Conservation (phyloP, 37 sponge, comb jelly and placozoan genomes). For the Corticium candelabrum region DNA sequence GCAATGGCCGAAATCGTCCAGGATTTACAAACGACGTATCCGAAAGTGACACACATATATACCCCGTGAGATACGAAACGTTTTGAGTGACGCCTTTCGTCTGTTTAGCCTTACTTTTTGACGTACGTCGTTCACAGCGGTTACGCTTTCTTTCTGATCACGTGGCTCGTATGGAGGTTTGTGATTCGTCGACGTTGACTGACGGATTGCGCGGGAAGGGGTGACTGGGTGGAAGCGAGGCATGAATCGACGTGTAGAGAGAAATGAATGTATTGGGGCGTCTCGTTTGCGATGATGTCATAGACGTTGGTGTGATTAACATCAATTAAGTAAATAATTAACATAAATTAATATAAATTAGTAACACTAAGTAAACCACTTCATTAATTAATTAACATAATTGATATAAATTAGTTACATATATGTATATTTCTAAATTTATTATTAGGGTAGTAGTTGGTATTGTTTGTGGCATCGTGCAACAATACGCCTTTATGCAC, state of each 20-base stretch:
- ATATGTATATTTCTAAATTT: no score
- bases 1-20: slow-evolving; percentile 51
- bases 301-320: background rate
- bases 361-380: background rate
- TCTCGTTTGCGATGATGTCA: background rate
- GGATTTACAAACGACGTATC: slow-evolving; percentile 13
- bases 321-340: background rate
- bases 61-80: background rate
- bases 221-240: no score
- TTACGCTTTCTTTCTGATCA: background rate
- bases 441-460: no score
- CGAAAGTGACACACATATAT: slow-evolving; percentile 5
- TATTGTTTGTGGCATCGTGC: no score
- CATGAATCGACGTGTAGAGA: no score
- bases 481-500: no score
- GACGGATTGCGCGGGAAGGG: no score
- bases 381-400: background rate
- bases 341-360: background rate
- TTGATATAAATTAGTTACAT: no score
- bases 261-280: no score
- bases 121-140: background rate
- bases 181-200: no score
- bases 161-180: background rate
- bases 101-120: background rate
- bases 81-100: background rate